Conservation (phyloP, 2,888 invertebrate genomes). For the Dioctria rufipes region DNA sequence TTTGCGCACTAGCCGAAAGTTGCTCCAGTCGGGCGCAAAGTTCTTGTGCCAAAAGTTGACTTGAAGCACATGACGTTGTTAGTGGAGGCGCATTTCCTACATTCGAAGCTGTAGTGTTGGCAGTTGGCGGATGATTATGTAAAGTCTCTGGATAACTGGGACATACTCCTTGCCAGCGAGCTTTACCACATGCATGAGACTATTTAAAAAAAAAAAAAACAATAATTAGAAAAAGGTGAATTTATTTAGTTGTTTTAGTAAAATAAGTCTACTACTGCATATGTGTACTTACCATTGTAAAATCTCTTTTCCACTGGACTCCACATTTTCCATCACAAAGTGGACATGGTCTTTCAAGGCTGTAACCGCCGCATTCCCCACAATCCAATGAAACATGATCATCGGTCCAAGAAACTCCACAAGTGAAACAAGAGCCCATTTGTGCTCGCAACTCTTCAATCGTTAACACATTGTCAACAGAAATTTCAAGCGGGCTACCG, state of each 20-base stretch:
- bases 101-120: conserved; percentile 3
- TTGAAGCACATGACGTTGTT: conserved; percentile 66
- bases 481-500: conserved; percentile 69
- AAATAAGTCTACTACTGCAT: background rate
- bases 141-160: conserved; percentile 70
- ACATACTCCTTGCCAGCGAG: conserved; percentile 82
- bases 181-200: conserved; percentile 81
- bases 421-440: conserved; percentile 83
- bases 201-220: conserved; percentile 64
- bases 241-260: background rate
- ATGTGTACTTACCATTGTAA: conserved; percentile 77
- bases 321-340: conserved; percentile 83
- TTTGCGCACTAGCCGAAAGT: conserved; percentile 70
- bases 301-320: conserved; percentile 82
- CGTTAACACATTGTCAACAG: conserved; percentile 74
- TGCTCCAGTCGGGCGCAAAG: conserved; percentile 74
- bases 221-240: conserved; percentile 35
- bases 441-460: conserved; percentile 81
- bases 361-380: conserved; percentile 85
- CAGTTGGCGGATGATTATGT: conserved; percentile 62
- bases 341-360: conserved; percentile 82
- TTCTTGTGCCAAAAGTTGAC: conserved; percentile 72
- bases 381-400: conserved; percentile 85
- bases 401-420: conserved; percentile 86
- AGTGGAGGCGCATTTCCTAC: conserved; percentile 58